A percentile compares a stretch with the other conserved stretches of the same genome.
Evolutionary conservation across 2,888 invertebrate genomes (phyloP).

Genomic region (Lacanobia wlatinum): DNA sequence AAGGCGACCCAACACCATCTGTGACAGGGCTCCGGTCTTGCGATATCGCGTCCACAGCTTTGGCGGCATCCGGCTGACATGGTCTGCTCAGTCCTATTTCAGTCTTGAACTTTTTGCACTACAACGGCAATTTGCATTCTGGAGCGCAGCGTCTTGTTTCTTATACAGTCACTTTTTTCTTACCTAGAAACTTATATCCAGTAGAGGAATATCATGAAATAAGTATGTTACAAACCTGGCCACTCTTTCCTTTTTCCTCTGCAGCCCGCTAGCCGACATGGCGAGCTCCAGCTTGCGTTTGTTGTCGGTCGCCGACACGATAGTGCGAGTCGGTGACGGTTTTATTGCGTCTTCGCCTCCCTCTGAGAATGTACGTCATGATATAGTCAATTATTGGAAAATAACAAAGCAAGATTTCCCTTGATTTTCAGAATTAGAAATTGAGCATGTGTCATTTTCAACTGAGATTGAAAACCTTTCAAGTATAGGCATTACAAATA

Average conservation of each 20-base stretch:
- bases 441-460: too few relatives aligned
- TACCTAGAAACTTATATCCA: neutral
- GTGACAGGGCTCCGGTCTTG: too few relatives aligned
- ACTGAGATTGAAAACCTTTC: neutral
- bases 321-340: constrained; percentile 91
- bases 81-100: neutral
- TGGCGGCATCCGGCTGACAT: too few relatives aligned
- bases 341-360: constrained; percentile 91
- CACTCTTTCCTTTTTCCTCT: constrained; percentile 92
- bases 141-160: neutral
- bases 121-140: neutral
- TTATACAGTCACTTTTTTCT: neutral
- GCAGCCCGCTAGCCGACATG: constrained; percentile 92
- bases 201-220: neutral
- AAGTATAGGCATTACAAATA: too few relatives aligned
- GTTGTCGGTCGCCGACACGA: constrained; percentile 90
- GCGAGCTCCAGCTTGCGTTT: constrained; percentile 95
- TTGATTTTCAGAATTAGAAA: too few relatives aligned
- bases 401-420: neutral
- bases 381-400: neutral
- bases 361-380: constrained; percentile 71
- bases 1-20: too few relatives aligned
- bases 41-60: too few relatives aligned
- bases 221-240: constrained; percentile 76
- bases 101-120: neutral